phyloP scores from a whole-genome alignment of 2,888 invertebrate genomes.

The Galeopsomyia nigrocyanea region DNA sequence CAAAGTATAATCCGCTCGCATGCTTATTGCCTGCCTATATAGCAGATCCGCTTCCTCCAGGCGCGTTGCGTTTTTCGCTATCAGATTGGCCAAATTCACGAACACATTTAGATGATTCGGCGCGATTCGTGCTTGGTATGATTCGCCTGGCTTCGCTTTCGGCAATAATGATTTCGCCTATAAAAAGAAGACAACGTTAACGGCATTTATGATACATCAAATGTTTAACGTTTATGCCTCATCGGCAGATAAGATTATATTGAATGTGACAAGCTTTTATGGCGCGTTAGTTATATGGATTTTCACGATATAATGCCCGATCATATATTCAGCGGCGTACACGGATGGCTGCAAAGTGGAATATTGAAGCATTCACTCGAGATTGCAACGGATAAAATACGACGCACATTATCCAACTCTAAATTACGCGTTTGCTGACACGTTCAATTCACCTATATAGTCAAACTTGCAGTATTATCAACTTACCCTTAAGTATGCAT shows the following conservation, averaged over 20 bases:
- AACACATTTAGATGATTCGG: slow-evolving; percentile 97
- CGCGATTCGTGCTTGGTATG: slow-evolving; percentile 95
- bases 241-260: neutral
- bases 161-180: slow-evolving; percentile 89
- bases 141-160: slow-evolving; percentile 92
- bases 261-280: too few relatives aligned
- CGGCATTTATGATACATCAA: neutral
- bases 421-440: too few relatives aligned
- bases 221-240: neutral
- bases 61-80: slow-evolving; percentile 91
- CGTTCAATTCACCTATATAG: too few relatives aligned
- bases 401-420: too few relatives aligned
- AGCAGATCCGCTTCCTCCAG: slow-evolving; percentile 94
- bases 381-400: too few relatives aligned
- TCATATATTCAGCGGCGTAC: slow-evolving; percentile 1
- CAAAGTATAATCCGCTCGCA: slow-evolving; percentile 95
- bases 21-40: slow-evolving; percentile 95
- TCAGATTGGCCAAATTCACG: slow-evolving; percentile 93
- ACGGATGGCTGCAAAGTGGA: neutral
- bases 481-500: slow-evolving; percentile 84
- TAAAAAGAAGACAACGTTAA: slow-evolving; percentile 30
- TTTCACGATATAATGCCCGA: too few relatives aligned
- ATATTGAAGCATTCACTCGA: too few relatives aligned
- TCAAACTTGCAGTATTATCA: neutral
- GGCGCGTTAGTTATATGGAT: too few relatives aligned